These are phyloP conservation scores for Macrostomum cliftonense DNA, from an alignment of 2,888 invertebrate genomes.

Conservation along the genomic window DNA sequence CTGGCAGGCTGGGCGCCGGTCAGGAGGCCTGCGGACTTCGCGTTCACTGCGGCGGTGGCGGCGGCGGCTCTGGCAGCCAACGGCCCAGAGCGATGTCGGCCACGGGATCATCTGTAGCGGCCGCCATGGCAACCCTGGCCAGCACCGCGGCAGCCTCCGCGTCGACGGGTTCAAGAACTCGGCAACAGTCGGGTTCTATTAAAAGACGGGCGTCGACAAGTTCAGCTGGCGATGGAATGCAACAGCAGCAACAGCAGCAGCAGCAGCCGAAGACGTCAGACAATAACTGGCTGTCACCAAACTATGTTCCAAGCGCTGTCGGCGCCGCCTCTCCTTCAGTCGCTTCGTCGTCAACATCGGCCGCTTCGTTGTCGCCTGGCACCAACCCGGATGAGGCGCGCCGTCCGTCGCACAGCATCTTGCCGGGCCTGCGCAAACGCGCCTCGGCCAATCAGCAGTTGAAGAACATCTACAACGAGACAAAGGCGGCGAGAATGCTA, in stretches of 20 bases:
- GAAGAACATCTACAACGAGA: constrained; percentile 50
- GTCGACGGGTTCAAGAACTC: too few species aligned
- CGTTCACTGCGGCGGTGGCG: constrained; percentile 56
- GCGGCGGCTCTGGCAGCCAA: too few species aligned
- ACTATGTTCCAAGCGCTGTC: too few species aligned
- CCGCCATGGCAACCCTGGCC: not conserved
- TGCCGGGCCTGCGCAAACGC: not conserved
- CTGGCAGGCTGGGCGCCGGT: constrained; percentile 5
- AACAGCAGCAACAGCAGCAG: not conserved
- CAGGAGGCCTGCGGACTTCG: constrained; percentile 50
- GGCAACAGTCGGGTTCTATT: too few species aligned
- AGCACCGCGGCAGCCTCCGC: not conserved
- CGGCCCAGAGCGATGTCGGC: not conserved
- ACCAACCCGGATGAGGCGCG: not conserved
- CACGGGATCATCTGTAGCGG: not conserved
- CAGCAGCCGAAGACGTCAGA: not conserved
- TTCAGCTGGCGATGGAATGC: too few species aligned
- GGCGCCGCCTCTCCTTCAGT: too few species aligned
- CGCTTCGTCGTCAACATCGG: too few species aligned
- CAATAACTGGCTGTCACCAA: constrained; percentile 40
- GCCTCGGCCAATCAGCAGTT: not conserved
- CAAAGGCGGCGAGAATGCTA: constrained; percentile 83
- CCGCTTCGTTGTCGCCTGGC: too few species aligned
- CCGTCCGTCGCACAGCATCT: not conserved
- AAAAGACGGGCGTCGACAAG: too few species aligned